Evolutionary conservation across 35 echinoderm and acorn worm genomes (phyloP).

Genomic region (Amphiura filiformis): DNA sequence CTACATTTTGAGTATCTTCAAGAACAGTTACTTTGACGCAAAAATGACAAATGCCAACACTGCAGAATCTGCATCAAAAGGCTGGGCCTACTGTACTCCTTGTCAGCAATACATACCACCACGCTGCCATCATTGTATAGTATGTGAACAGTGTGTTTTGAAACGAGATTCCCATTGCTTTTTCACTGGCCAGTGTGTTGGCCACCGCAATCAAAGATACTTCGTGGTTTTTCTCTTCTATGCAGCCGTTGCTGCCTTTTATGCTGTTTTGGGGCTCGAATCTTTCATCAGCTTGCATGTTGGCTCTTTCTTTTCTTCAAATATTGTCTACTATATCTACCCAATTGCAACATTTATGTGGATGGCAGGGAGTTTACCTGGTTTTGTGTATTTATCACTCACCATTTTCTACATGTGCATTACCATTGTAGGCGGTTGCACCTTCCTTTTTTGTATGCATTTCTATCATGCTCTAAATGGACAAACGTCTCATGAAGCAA

Average conservation of each 20-base stretch:
- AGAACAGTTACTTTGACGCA: slow-evolving; percentile 38
- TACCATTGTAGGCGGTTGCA: slow-evolving; percentile 43
- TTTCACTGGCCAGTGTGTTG: slow-evolving; percentile 69
- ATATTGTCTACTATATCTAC: slow-evolving; percentile 41
- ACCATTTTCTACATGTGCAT: slow-evolving; percentile 60
- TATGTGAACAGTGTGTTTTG: slow-evolving; percentile 73
- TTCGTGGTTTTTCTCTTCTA: slow-evolving; percentile 81
- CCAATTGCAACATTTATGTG: slow-evolving; percentile 59
- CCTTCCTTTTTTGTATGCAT: slow-evolving; percentile 45
- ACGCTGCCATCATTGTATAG: slow-evolving; percentile 72
- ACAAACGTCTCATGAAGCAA: slow-evolving; percentile 69
- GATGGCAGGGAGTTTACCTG: slow-evolving; percentile 30
- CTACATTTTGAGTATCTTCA: slow-evolving; percentile 55
- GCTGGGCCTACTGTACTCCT: slow-evolving; percentile 79
- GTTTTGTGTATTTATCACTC: slow-evolving; percentile 27
- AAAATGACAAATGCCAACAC: background rate
- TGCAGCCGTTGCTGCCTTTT: slow-evolving; percentile 30
- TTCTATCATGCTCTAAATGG: slow-evolving; percentile 46
- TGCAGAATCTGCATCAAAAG: slow-evolving; percentile 35
- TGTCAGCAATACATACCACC: slow-evolving; percentile 89
- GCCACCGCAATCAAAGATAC: slow-evolving; percentile 68
- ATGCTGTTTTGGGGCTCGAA: slow-evolving; percentile 12
- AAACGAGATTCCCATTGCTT: slow-evolving; percentile 84
- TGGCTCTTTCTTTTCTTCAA: slow-evolving; percentile 44
- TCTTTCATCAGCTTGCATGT: slow-evolving; percentile 46